A percentile compares a stretch with the other conserved stretches of the same genome.
These are phyloP conservation scores for Oikopleura dioica DNA, from an alignment of 23 tunicate genomes.

Conservation along the genomic window DNA sequence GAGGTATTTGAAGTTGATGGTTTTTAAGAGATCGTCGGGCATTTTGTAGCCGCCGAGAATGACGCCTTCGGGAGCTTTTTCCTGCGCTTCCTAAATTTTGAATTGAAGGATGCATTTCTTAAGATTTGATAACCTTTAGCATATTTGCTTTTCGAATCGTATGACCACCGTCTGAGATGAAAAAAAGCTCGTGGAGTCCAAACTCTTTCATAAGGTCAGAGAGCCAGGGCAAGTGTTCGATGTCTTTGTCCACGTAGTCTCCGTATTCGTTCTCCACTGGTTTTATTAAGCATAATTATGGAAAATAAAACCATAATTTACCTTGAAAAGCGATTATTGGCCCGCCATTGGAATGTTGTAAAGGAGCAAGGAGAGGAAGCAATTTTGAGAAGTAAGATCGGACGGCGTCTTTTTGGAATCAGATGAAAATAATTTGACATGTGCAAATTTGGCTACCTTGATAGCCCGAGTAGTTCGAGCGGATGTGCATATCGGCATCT, in stretches of 20 bases:
- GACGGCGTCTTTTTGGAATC: slow-evolving; percentile 37
- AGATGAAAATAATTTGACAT: too few relatives aligned
- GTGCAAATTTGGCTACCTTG: too few relatives aligned
- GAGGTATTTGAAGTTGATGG: background rate
- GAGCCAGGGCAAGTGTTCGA: background rate
- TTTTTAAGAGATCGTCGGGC: slow-evolving; percentile 10
- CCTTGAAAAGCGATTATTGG: slow-evolving; percentile 77
- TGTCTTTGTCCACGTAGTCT: slow-evolving; percentile 13
- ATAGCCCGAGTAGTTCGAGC: slow-evolving; percentile 28
- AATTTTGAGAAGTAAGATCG: slow-evolving; percentile 28
- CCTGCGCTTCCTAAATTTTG: too few relatives aligned
- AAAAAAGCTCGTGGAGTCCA: background rate
- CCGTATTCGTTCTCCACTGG: slow-evolving; percentile 95
- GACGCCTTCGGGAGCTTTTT: too few relatives aligned
- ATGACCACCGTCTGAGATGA: slow-evolving; percentile 2
- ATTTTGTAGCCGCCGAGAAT: background rate
- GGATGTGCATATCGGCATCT: slow-evolving; percentile 40
- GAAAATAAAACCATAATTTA: too few relatives aligned
- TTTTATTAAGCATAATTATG: too few relatives aligned
- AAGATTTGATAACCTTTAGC: too few relatives aligned
- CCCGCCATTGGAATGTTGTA: slow-evolving; percentile 58
- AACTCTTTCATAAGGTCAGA: background rate
- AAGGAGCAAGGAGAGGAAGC: slow-evolving; percentile 30
- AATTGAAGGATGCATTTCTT: too few relatives aligned
- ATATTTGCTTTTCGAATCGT: background rate